phyloP scores from a whole-genome alignment of 1,140 invertebrate species.

The Hyles vespertilio region DNA sequence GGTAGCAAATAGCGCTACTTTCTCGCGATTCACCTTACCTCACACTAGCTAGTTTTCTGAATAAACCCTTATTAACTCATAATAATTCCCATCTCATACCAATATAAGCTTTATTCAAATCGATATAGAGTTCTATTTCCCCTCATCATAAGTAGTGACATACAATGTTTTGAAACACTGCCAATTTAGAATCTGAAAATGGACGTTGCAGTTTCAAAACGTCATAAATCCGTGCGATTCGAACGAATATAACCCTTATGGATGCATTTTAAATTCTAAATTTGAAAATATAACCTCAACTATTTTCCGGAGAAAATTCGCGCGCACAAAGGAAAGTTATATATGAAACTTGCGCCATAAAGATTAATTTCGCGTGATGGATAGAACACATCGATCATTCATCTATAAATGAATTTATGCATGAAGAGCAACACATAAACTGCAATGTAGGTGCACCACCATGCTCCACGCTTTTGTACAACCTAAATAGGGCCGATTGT shows the following conservation, averaged over 20 bases:
- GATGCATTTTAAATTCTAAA: constrained; percentile 3
- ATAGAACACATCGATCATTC: constrained; percentile 35
- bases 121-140: constrained; percentile 19
- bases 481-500: constrained; percentile 43
- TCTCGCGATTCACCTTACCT: constrained; percentile 66
- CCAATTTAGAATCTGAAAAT: constrained; percentile 59
- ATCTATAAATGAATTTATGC: constrained; percentile 58
- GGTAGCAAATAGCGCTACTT: constrained; percentile 72
- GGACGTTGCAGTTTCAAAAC: constrained; percentile 33
- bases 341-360: constrained; percentile 33
- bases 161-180: constrained; percentile 36
- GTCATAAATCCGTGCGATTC: constrained; percentile 19
- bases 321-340: constrained; percentile 31
- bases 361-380: constrained; percentile 40
- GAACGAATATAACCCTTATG: constrained; percentile 23
- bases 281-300: constrained; percentile 11
- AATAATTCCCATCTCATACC: constrained; percentile 6
- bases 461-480: constrained; percentile 63
- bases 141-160: constrained; percentile 10
- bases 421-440: constrained; percentile 60
- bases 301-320: constrained; percentile 26
- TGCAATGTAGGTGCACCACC: constrained; percentile 62
- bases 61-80: constrained; percentile 37
- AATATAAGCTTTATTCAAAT: constrained; percentile 30
- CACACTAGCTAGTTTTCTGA: constrained; percentile 56